A percentile compares a stretch with the other conserved stretches of the same genome.
These are phyloP conservation scores for Brachionus manjavacas DNA, from an alignment of 1,140 invertebrate genomes.

Conservation along the genomic window DNA sequence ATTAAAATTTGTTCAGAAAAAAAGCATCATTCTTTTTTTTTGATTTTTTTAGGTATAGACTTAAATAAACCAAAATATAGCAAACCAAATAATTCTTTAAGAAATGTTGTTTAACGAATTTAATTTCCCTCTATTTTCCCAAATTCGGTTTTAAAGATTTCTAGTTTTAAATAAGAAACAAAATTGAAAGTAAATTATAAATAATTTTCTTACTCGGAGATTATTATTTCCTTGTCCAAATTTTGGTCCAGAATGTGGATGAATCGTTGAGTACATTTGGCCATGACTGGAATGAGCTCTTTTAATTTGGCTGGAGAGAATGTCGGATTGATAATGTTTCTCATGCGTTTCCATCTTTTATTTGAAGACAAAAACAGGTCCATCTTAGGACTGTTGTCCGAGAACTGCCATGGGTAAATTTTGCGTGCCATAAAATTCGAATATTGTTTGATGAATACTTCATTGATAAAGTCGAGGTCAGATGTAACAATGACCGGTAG, in stretches of 20 bases:
- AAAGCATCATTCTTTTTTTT: too few species aligned
- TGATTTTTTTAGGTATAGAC: too few species aligned
- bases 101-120: background rate
- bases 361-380: slow-evolving; percentile 50
- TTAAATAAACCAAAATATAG: too few species aligned
- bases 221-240: slow-evolving; percentile 24
- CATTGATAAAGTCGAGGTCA: slow-evolving; percentile 53
- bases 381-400: slow-evolving; percentile 43
- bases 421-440: slow-evolving; percentile 57
- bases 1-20: too few species aligned
- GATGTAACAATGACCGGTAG: slow-evolving; percentile 55
- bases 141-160: too few species aligned
- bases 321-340: slow-evolving; percentile 62
- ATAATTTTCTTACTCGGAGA: background rate
- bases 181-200: background rate
- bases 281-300: slow-evolving; percentile 30
- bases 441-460: slow-evolving; percentile 59
- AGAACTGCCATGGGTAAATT: slow-evolving; percentile 39
- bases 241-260: background rate
- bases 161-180: too few species aligned
- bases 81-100: too few species aligned
- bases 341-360: slow-evolving; percentile 60
- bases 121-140: background rate
- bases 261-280: slow-evolving; percentile 15
- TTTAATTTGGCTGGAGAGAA: slow-evolving; percentile 63